Evolutionary conservation across 2,113 vertebrate species (phyloP), one percentile per base, ranked within the genome.

Genomic region (Rattus rattus): DNA sequence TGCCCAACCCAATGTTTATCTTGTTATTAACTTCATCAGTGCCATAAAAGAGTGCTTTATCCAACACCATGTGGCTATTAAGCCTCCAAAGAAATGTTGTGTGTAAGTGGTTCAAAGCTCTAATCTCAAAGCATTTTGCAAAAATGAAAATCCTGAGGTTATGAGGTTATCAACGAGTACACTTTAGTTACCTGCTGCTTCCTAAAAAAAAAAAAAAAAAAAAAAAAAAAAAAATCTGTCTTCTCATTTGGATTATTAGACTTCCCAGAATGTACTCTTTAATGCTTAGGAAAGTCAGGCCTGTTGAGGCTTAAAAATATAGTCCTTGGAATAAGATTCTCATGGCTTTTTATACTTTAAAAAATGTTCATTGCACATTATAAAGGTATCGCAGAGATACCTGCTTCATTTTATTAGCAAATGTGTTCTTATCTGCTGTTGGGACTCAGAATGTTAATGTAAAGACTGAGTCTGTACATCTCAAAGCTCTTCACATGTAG

Each of bases 81-180:
- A 88, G 1, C 20, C 94, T 36, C 75, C 61, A 92, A 88, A 91
- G 36, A 94, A 81, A 81, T 92, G 80, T 91, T 84, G 39, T 67
- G 63, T 75, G 59, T 75, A 26, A 43, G 1, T 59, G 17, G 36
- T 39, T 79, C 63, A 52, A 96, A 89, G 5, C 65, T 54, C 20
- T 2, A 80, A 17, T 76, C 92, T 70, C 17, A 14, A 86, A 76
- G 12, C 2, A 84, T 75, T 93, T 81, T 80, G 33, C 28, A 94
- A 90, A 96, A 92, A 72, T 90, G 1, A 10, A 95, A 77, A 72
- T 19, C 13, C 65, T 84, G 20, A 43, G 77, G 47, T 69, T 36
- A 36, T 69, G 67, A 69, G 13, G 67, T 13, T 49, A 52, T 56
- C 67, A 90, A 72, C 54, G 61, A 76, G 89, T 77, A 76, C 0